Conservation (phyloP, 2,888 invertebrate genomes). For the Copidosoma aretas region DNA sequence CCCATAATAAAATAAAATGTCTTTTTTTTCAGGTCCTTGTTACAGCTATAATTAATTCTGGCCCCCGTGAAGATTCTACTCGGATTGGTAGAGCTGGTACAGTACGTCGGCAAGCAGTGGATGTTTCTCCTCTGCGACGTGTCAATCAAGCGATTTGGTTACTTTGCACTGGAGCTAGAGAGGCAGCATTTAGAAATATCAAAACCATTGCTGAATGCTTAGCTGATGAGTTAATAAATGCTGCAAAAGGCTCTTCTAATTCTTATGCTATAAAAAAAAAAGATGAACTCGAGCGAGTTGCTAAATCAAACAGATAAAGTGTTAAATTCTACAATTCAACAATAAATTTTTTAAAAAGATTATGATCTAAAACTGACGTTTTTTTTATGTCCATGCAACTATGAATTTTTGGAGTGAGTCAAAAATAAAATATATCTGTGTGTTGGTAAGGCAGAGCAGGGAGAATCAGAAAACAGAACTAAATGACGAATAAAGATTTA, state of each 20-base stretch:
- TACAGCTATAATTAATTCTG: conserved; percentile 98
- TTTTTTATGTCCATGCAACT: too few species aligned
- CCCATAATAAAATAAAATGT: too few species aligned
- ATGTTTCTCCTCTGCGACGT: conserved; percentile 96
- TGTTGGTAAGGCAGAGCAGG: too few species aligned
- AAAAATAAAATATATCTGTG: too few species aligned
- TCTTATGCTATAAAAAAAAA: conserved; percentile 99
- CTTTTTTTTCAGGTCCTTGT: conserved; percentile 76
- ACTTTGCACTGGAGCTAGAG: conserved; percentile 97
- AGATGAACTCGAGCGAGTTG: conserved; percentile 99
- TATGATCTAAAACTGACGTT: too few species aligned
- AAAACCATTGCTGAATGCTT: conserved; percentile 99
- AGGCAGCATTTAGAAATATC: conserved; percentile 99
- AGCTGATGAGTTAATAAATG: conserved; percentile 99
- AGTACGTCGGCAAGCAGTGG: conserved; percentile 99
- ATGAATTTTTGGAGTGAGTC: too few species aligned
- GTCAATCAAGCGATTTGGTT: conserved; percentile 99
- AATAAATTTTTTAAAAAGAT: too few species aligned
- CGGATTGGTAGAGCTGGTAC: conserved; percentile 99
- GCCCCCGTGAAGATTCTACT: conserved; percentile 99
- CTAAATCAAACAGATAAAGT: conserved; percentile 99
- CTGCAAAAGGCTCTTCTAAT: conserved; percentile 99
- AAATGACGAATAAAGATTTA: too few species aligned
- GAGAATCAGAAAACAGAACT: too few species aligned
- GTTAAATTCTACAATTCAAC: too few species aligned